A percentile compares a stretch with the other conserved stretches of the same genome.
These are phyloP conservation scores for Gallinago media DNA, from an alignment of 2,113 vertebrate species.

Conservation along the genomic window DNA sequence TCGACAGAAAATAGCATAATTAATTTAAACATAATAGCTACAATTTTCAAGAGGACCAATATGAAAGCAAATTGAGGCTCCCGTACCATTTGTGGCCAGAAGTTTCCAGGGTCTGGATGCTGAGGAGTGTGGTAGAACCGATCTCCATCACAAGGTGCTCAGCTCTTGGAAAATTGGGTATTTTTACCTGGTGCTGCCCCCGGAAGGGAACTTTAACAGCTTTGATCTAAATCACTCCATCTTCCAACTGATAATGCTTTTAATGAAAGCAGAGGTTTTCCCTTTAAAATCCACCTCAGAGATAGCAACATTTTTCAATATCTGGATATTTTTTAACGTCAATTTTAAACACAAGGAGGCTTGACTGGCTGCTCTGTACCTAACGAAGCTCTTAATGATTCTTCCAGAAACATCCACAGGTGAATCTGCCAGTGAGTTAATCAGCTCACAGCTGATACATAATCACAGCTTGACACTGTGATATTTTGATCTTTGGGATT, in stretches of 20 bases:
- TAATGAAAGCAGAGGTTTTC: not conserved
- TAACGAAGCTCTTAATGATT: not conserved
- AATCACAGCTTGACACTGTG: not conserved
- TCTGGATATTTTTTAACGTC: not conserved
- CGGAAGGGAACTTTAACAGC: not conserved
- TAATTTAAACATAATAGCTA: slow-evolving; percentile 46
- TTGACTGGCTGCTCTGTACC: not conserved
- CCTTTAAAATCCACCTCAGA: not conserved
- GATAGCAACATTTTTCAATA: not conserved
- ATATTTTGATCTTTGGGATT: slow-evolving; percentile 31
- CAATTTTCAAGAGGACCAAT: not conserved
- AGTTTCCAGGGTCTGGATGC: not conserved
- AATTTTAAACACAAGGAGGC: slow-evolving; percentile 1
- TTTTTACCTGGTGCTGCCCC: not conserved
- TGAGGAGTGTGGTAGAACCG: not conserved
- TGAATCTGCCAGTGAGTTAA: not conserved
- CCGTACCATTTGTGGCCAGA: not conserved
- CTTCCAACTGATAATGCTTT: not conserved
- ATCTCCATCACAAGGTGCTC: not conserved
- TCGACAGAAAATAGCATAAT: not conserved
- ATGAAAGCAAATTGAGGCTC: not conserved
- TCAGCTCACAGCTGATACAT: not conserved
- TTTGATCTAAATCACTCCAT: not conserved
- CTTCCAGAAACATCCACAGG: not conserved
- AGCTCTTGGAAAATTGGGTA: not conserved